Conservation (phyloP, 64 coral and sea anemone genomes). For the Montipora efflorescens region DNA sequence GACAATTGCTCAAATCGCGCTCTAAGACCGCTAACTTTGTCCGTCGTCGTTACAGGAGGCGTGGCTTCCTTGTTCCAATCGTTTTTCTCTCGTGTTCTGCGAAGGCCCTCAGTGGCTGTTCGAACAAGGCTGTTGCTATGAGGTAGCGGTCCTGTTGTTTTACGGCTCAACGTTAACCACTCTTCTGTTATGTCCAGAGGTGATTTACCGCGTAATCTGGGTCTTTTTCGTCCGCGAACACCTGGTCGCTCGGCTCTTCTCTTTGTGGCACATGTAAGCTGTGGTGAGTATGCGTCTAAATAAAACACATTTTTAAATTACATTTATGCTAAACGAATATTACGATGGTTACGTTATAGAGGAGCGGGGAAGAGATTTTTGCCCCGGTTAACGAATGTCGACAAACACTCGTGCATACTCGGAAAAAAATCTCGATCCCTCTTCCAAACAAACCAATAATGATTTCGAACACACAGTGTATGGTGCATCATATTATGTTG, state of each 20-base stretch:
- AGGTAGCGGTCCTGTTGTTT: not conserved
- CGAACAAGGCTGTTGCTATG: not conserved
- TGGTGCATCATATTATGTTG: too few relatives aligned
- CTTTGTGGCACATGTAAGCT: not conserved
- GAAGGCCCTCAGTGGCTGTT: not conserved
- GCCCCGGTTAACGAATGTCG: too few relatives aligned
- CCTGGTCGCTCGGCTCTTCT: not conserved
- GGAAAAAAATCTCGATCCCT: too few relatives aligned
- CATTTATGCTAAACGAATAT: too few relatives aligned
- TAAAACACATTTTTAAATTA: not conserved
- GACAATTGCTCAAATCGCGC: slow-evolving; percentile 22
- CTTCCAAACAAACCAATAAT: too few relatives aligned
- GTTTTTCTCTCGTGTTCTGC: not conserved
- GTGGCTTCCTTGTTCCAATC: not conserved
- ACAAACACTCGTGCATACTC: too few relatives aligned
- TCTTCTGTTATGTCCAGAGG: too few relatives aligned
- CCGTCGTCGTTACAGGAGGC: not conserved
- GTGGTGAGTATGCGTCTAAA: slow-evolving; percentile 2
- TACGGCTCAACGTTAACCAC: too few relatives aligned
- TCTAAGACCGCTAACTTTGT: not conserved
- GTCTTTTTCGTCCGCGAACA: not conserved
- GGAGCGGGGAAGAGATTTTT: too few relatives aligned
- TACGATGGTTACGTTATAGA: too few relatives aligned
- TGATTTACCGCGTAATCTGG: not conserved
- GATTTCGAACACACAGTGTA: too few relatives aligned